phyloP scores from a whole-genome alignment of 2,888 invertebrate species.

The Chrysolina americana region DNA sequence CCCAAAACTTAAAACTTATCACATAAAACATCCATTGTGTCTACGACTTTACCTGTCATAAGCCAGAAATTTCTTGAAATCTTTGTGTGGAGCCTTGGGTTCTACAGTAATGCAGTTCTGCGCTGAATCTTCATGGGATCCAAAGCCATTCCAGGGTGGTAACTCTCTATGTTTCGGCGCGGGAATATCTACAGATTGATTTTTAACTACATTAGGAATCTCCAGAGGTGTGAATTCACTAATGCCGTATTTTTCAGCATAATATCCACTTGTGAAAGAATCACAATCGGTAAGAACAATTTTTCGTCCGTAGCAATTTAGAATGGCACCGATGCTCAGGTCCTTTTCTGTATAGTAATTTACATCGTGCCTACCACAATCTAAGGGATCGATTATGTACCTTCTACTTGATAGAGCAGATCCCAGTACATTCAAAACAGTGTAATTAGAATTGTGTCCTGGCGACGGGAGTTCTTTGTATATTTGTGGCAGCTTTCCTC shows the following conservation, averaged over 20 bases:
- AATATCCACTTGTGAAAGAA: conserved; percentile 88
- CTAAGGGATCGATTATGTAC: conserved; percentile 74
- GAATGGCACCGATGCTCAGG: conserved; percentile 81
- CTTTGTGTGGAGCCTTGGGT: conserved; percentile 82
- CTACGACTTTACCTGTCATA: conserved; percentile 82
- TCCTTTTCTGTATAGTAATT: conserved; percentile 80
- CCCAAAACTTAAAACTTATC: no score
- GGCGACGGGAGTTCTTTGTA: conserved; percentile 67
- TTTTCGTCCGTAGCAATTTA: conserved; percentile 87
- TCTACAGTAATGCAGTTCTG: conserved; percentile 87
- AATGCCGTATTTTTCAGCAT: conserved; percentile 71
- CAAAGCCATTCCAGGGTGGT: conserved; percentile 94
- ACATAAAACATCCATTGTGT: no score
- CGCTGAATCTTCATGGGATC: conserved; percentile 90
- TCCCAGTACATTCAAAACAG: conserved; percentile 77
- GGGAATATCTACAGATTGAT: conserved; percentile 59
- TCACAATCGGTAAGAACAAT: conserved; percentile 89
- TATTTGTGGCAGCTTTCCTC: conserved; percentile 85
- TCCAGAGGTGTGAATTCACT: conserved; percentile 78
- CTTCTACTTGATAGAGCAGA: conserved; percentile 71
- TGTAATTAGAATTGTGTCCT: conserved; percentile 71
- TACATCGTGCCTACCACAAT: conserved; percentile 70
- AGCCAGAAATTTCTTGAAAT: conserved; percentile 85
- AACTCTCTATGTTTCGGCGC: conserved; percentile 70
- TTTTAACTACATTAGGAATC: conserved; percentile 67